Evolutionary conservation across 2,888 invertebrate genomes (phyloP), one percentile per base, ranked within the genome.

Genomic region (Hemaris fuciformis): DNA sequence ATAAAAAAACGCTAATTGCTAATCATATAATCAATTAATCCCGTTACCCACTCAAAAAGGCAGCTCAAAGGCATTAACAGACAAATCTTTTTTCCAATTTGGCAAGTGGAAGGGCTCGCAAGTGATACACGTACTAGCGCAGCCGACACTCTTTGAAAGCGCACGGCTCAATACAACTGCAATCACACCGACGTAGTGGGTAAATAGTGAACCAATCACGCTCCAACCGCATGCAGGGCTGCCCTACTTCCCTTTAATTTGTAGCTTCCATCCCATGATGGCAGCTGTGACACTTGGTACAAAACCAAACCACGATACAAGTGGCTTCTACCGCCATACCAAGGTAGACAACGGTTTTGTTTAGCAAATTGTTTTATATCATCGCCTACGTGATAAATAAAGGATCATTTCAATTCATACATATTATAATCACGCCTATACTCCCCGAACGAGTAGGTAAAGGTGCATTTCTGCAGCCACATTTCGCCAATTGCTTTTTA

Each of bases 161-260:
- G 31, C 27, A 18, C 43, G 20, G 43, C 18, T 31, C 15, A 38
- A 38, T 38, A 38, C 38, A 8, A 75, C 76, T 78, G 80, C 80
- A 80, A 83, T 83, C 80, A 78, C 78, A 53, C 72, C 72, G 76
- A 71, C 62, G 66, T 68, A 73, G 75, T 79, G 79, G 76, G 85
- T 79, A 83, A 85, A 87, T 80, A 87, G 80, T 79, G 77, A 84
- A 85, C 83, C 85, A 84, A 87, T 87, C 84, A 79, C 72, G 66
- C 64, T 62, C 59, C 57, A 62, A 60, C 61, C 60, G 59, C 57
- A 57, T 13, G 1, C 46, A 74, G 75, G 75, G 73, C 31, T 73
- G 68, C 0, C 63, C 20, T 10, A 20, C 3, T 43, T 8, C 3
- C 20, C 10, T 18, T 4, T 42, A 42, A 18, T 7, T 43, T 0